phyloP scores from a whole-genome alignment of 2,113 vertebrate genomes.

The Callopanchax toddi region DNA sequence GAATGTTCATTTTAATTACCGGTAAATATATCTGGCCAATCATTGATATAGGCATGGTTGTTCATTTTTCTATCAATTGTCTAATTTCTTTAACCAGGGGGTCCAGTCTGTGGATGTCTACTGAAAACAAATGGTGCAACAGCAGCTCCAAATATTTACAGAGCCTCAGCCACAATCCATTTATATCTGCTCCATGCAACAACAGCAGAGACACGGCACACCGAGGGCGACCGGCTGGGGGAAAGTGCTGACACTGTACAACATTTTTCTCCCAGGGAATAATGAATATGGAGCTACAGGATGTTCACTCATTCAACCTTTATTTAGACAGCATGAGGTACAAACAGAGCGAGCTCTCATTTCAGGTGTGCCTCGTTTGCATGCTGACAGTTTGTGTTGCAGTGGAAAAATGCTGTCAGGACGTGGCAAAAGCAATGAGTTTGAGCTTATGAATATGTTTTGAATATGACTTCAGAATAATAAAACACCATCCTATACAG shows the following conservation, averaged over 20 bases:
- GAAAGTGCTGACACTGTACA: conserved; percentile 69
- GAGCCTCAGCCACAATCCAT: conserved; percentile 56
- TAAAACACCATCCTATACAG: background rate
- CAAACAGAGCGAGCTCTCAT: conserved; percentile 19
- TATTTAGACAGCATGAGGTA: conserved; percentile 51
- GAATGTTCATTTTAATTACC: too few relatives aligned
- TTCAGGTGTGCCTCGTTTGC: conserved; percentile 50
- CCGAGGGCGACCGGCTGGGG: conserved; percentile 47
- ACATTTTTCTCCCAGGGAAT: conserved; percentile 55
- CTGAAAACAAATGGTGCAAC: conserved; percentile 49
- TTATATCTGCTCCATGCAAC: conserved; percentile 44
- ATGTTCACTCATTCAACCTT: conserved; percentile 63
- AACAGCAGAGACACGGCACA: conserved; percentile 40
- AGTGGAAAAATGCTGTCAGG: conserved; percentile 3
- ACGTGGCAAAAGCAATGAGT: background rate
- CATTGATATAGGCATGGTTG: too few relatives aligned
- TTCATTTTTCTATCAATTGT: too few relatives aligned
- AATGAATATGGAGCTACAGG: conserved; percentile 55
- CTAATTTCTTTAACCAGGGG: too few relatives aligned
- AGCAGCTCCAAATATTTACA: conserved; percentile 68
- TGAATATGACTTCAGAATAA: background rate
- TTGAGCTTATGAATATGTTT: background rate
- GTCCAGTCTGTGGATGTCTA: conserved; percentile 16
- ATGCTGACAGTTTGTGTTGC: conserved; percentile 9
- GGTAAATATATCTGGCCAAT: too few relatives aligned